Evolutionary conservation across 2,888 invertebrate genomes (phyloP).

Genomic region (Drosophila prostipennis): DNA sequence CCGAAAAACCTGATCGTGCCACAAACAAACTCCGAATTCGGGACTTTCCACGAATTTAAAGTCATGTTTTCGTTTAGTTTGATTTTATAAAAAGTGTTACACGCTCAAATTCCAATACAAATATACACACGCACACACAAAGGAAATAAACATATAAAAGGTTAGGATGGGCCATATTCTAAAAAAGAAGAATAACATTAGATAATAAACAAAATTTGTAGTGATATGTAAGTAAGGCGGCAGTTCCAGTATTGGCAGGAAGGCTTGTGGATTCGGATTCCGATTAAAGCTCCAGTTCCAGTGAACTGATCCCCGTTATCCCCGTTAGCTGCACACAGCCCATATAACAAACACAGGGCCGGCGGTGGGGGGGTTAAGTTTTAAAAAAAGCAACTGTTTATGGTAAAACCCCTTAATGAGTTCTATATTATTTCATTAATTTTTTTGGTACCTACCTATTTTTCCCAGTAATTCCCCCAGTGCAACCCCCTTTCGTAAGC

Average conservation of each 20-base stretch:
- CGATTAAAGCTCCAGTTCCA: neutral
- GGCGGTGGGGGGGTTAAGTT: neutral
- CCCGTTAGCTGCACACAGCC: too few relatives aligned
- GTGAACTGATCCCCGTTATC: slow-evolving; percentile 39
- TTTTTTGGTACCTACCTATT: too few relatives aligned
- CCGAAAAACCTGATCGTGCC: neutral
- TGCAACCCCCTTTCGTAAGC: neutral
- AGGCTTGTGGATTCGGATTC: neutral
- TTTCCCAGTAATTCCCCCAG: neutral
- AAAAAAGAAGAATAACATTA: neutral
- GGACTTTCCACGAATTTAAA: slow-evolving; percentile 53
- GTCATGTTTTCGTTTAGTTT: slow-evolving; percentile 52
- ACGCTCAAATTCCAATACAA: slow-evolving; percentile 41
- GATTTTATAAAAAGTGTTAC: slow-evolving; percentile 54
- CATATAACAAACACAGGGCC: neutral
- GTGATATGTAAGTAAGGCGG: slow-evolving; percentile 42
- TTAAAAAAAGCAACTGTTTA: neutral
- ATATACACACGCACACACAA: slow-evolving; percentile 40
- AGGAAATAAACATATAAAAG: slow-evolving; percentile 46
- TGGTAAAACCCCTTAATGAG: neutral
- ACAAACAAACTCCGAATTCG: neutral
- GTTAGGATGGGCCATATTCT: slow-evolving; percentile 32
- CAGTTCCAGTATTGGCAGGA: neutral
- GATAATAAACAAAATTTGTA: slow-evolving; percentile 53
- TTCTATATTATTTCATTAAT: too few relatives aligned